These are phyloP conservation scores for Notolepis coatsorum DNA, from an alignment of 2,797 vertebrate genomes.

Conservation along the genomic window DNA sequence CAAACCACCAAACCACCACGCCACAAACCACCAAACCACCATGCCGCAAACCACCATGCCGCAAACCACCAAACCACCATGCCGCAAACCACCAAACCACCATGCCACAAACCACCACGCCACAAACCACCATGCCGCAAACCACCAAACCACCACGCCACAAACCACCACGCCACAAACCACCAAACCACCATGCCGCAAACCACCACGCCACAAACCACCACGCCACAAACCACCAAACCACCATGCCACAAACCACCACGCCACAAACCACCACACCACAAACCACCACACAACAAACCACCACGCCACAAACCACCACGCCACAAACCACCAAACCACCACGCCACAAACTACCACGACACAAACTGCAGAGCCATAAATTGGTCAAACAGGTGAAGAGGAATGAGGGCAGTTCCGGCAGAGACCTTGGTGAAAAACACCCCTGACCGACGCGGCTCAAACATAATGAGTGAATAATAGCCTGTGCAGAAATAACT, in stretches of 20 bases:
- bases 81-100: too few species aligned
- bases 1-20: too few species aligned
- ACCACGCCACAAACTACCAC: conserved; percentile 17
- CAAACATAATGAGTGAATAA: conserved; percentile 31
- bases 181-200: too few species aligned
- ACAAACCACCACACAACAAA: too few species aligned
- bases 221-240: conserved; percentile 23
- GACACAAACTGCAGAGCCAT: conserved; percentile 19
- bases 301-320: conserved; percentile 18
- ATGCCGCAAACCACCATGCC: conserved; percentile 18
- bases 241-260: too few species aligned
- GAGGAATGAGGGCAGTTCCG: conserved; percentile 2
- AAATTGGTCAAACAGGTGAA: conserved; percentile 25
- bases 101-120: conserved; percentile 19
- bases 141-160: too few species aligned
- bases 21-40: conserved; percentile 15
- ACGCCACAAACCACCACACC: conserved; percentile 17
- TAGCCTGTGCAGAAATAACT: conserved; percentile 16
- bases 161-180: conserved; percentile 23
- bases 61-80: too few species aligned
- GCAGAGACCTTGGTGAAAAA: conserved; percentile 10
- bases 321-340: conserved; percentile 24
- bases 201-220: conserved; percentile 17
- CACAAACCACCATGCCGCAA: conserved; percentile 21
- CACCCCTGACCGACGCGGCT: conserved; percentile 12